Conservation (phyloP, 2,888 invertebrate species). For the Candidula unifasciata region DNA sequence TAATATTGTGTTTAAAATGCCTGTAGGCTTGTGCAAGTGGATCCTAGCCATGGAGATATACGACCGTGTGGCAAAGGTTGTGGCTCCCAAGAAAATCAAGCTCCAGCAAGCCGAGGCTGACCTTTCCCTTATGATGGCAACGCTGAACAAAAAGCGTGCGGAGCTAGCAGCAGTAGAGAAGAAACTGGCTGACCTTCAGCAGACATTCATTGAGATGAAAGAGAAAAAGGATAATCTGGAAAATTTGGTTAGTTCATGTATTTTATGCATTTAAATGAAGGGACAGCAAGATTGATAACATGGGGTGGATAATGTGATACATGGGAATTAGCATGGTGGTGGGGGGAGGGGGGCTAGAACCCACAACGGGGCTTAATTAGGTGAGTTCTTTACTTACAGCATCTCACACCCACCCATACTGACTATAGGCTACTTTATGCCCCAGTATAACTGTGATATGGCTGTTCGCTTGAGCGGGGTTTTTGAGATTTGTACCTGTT, state of each 20-base stretch:
- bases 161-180: slow-evolving; percentile 84
- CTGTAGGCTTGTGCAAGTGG: slow-evolving; percentile 84
- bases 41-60: slow-evolving; percentile 78
- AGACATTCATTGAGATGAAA: slow-evolving; percentile 77
- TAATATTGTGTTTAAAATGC: slow-evolving; percentile 75
- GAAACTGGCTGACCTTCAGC: slow-evolving; percentile 82
- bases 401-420: too few species aligned
- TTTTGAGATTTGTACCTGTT: too few species aligned
- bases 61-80: slow-evolving; percentile 78
- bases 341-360: background rate
- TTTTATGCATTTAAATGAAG: background rate
- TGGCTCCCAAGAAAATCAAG: slow-evolving; percentile 77
- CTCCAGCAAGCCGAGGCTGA: slow-evolving; percentile 75
- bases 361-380: background rate
- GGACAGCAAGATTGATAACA: too few species aligned
- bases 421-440: too few species aligned
- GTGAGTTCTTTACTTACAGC: too few species aligned
- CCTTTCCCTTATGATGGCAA: slow-evolving; percentile 73
- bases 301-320: too few species aligned
- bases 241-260: slow-evolving; percentile 60
- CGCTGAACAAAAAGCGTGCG: slow-evolving; percentile 74
- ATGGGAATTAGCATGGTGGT: too few species aligned
- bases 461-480: too few species aligned
- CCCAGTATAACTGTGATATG: too few species aligned
- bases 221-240: slow-evolving; percentile 77